Base-by-base conservation (phyloP, 2,888 invertebrate species). In the Scrobipalpa costella region DNA sequence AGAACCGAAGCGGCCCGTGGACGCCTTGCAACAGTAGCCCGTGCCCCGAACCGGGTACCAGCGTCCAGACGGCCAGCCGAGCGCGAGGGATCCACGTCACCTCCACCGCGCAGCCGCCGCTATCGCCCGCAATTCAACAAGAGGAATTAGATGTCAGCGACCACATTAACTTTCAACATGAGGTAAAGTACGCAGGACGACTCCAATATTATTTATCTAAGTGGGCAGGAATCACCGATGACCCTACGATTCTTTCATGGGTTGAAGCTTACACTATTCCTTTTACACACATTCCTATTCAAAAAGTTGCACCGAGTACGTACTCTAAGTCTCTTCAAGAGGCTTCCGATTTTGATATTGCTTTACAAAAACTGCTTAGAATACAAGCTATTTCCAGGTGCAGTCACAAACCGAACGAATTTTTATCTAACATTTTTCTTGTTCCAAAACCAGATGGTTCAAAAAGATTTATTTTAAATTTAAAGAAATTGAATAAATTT, bases 241-340 rank as follows among this genome's bases (percentile, higher is more conserved):
- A 67, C 34, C 17, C 21, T 9, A 59, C 57, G 7, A 55, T 65
- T 44, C 47, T 67, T 2, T 62, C 64, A 1, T 67, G 67, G 67
- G 38, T 67, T 21, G 11, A 57, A 58, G 64, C 65, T 9, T 67
- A 65, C 49, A 58, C 61, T 38, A 64, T 67, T 34, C 67, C 67
- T 5, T 67, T 66, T 57, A 50, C 15, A 9, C 11, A 27, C 9
- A 17, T n/a, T 36, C n/a, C 49, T 15, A 15, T 9, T 11, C 60
- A 59, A 27, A 15, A 38, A n/a, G 6, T 34, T 15, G 44, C 11
- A 17, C 38, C 34, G 7, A 21, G 5, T 19, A 17, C 44, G n/a
- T 52, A 34, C 33, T 34, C 60, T 15, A 60, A 60, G 17, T 49
- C 49, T 5, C 0, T 3, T 17, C 63, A 63, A 50, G 49, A 55